Evolutionary conservation across 1,140 invertebrate species (phyloP).

Genomic region (Diploscapter pachys): DNA sequence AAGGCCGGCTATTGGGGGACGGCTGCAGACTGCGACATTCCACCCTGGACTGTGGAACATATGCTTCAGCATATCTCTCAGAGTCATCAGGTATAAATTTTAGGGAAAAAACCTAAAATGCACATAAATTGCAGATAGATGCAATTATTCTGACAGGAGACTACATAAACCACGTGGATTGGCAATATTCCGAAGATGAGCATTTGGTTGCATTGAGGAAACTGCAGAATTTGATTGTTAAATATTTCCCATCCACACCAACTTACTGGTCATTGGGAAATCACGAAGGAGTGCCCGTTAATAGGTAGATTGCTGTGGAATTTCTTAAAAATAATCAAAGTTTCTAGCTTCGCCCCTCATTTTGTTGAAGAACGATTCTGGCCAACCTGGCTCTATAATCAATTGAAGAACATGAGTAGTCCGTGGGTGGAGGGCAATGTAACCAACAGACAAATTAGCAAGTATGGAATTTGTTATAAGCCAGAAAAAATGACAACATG

Average conservation of each 20-base stretch:
- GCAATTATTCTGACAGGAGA: slow-evolving; percentile 52
- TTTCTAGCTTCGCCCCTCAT: slow-evolving; percentile 55
- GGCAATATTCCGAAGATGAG: slow-evolving; percentile 47
- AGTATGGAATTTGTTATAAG: slow-evolving; percentile 14
- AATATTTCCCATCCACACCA: slow-evolving; percentile 49
- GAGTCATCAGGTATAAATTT: slow-evolving; percentile 37
- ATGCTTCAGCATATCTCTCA: slow-evolving; percentile 49
- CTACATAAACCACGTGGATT: slow-evolving; percentile 52
- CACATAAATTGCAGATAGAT: slow-evolving; percentile 45
- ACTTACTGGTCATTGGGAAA: slow-evolving; percentile 56
- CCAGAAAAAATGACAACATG: too few relatives aligned
- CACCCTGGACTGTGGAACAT: slow-evolving; percentile 48
- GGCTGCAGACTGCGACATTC: slow-evolving; percentile 49
- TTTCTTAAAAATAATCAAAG: too few relatives aligned
- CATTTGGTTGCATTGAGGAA: slow-evolving; percentile 39
- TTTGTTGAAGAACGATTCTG: slow-evolving; percentile 48
- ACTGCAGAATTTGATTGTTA: slow-evolving; percentile 41
- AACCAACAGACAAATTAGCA: slow-evolving; percentile 43
- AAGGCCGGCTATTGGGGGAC: slow-evolving; percentile 57
- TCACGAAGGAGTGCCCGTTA: slow-evolving; percentile 58
- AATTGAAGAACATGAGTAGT: slow-evolving; percentile 38
- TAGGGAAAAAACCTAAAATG: neutral
- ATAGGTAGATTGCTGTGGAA: slow-evolving; percentile 23
- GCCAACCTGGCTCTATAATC: slow-evolving; percentile 53
- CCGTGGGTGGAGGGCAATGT: slow-evolving; percentile 41